Evolutionary conservation across 92 coral and sea anemone genomes (phyloP).

Genomic region (Porites divaricata): DNA sequence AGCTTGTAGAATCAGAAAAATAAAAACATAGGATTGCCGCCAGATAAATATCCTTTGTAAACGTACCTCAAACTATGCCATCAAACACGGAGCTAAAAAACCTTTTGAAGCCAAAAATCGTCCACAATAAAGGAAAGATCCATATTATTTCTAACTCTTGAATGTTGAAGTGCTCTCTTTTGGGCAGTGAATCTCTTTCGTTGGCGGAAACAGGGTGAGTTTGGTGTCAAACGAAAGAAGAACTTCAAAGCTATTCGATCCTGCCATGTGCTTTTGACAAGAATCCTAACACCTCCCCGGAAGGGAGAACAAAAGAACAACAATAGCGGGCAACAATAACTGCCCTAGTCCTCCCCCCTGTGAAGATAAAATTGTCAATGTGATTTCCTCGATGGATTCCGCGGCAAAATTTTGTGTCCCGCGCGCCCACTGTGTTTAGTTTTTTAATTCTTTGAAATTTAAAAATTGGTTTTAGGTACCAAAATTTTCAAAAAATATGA

Average conservation of each 20-base stretch:
- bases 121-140: constrained; percentile 20
- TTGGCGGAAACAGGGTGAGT: neutral
- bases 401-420: no score
- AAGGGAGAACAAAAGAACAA: constrained; percentile 5
- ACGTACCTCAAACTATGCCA: neutral
- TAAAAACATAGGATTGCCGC: constrained; percentile 70
- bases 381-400: no score
- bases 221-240: no score
- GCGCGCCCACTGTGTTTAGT: no score
- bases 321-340: neutral
- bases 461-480: no score
- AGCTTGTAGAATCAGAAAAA: constrained; percentile 33
- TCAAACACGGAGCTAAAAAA: constrained; percentile 31
- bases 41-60: constrained; percentile 6
- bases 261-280: neutral
- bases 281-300: constrained; percentile 14
- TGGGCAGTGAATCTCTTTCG: neutral
- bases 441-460: no score
- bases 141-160: neutral
- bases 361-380: neutral
- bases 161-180: neutral
- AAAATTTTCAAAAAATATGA: no score
- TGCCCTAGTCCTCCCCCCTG: constrained; percentile 53
- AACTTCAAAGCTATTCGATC: neutral
- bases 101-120: constrained; percentile 67